Evolutionary conservation across 1,140 invertebrate genomes (phyloP), one percentile per base, ranked within the genome.

Genomic region (Muscidifurax raptorellus): DNA sequence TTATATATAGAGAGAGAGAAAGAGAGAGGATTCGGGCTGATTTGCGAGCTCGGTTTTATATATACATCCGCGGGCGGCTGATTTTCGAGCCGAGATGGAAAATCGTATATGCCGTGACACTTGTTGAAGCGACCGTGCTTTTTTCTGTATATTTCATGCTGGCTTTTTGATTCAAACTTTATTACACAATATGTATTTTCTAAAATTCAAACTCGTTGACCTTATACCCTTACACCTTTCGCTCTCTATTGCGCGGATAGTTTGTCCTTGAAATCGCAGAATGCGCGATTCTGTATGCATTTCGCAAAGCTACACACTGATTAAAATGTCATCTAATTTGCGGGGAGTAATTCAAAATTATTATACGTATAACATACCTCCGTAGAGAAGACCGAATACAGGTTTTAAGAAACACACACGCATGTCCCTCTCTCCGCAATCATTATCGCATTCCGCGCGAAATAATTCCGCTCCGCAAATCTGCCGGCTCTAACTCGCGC

Each of bases 401-500:
- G 1, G 44, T 32, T 81, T 81, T 81, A 59, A 30, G 25, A 80
- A 81, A 36, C 36, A 5, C 59, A 4, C 12, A 2, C 64, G 22
- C 64, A 28, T 27, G 3, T 18, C 40, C 7, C 27, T 44, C 59
- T 69, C 22, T 25, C 0, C 28, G 71, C 69, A 83, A 83, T 83
- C 64, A 71, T 83, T 83, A 77, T 47, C 75, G 75, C 75, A 78
- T 83, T 77, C 52, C 75, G 12, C 7, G n/a, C 28, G 47, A 74
- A 83, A 83, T 83, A 76, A 76, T 83, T 83, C 36, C 36, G 52
- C 59, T 83, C 36, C 27, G 67, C 69, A 44, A 74, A 81, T 74
- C 67, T 74, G n/a, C 27, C 47, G 52, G 32, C 91, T 87, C 87
- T 86, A 30, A 25, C 52, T 79, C 22, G 18, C 66, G 22, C n/a